These are phyloP conservation scores for Pseudomyrmex concolor DNA, from an alignment of 1,140 invertebrate species.

Conservation along the genomic window DNA sequence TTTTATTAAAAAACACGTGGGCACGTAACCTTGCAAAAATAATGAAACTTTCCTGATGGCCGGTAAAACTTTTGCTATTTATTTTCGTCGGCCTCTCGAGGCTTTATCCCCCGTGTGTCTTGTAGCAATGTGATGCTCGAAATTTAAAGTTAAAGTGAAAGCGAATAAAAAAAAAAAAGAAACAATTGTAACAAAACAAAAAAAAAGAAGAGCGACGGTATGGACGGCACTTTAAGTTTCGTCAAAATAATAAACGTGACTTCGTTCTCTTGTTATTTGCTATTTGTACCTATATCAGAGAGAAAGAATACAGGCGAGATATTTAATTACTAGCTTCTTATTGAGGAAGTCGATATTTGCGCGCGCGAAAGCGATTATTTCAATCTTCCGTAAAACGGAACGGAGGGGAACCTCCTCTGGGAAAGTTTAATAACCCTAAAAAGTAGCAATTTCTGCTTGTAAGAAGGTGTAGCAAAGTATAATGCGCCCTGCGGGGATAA, in stretches of 20 bases:
- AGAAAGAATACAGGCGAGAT: neutral
- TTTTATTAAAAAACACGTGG: conserved; percentile 69
- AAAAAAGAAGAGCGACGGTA: neutral
- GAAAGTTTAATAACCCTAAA: conserved; percentile 42
- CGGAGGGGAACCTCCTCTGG: neutral
- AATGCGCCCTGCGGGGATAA: conserved; percentile 1
- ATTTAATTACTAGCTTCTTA: conserved; percentile 24
- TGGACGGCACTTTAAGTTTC: conserved; percentile 19
- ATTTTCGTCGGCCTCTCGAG: conserved; percentile 52
- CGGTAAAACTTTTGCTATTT: conserved; percentile 65
- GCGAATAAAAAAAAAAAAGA: conserved; percentile 1
- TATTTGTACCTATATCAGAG: conserved; percentile 1
- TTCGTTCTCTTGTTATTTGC: conserved; percentile 23
- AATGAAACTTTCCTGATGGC: conserved; percentile 65
- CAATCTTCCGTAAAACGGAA: neutral
- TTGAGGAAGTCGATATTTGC: neutral
- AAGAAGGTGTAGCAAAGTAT: conserved; percentile 35
- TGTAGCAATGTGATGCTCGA: conserved; percentile 23
- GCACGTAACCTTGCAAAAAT: conserved; percentile 66
- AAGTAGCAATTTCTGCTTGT: conserved; percentile 34
- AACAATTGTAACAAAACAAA: neutral
- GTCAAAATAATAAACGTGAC: conserved; percentile 19
- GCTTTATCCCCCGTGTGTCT: conserved; percentile 36
- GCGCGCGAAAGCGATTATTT: neutral
- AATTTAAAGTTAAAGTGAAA: conserved; percentile 41